Conservation (phyloP, 2,113 vertebrate genomes). For the Connochaetes taurinus region DNA sequence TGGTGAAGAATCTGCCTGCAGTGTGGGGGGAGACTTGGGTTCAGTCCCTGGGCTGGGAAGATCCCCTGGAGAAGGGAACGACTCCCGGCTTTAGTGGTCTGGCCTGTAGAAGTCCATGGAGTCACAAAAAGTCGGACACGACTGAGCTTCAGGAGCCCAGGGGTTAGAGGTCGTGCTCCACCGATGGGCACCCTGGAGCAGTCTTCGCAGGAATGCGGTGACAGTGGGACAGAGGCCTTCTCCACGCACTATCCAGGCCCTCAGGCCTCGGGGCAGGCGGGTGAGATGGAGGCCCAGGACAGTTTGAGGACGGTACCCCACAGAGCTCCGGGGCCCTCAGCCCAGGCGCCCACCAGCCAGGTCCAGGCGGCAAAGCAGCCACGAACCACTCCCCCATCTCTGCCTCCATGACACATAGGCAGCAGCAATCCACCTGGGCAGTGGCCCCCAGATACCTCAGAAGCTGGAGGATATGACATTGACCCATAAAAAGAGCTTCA, state of each 20-base stretch:
- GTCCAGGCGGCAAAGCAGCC: neutral
- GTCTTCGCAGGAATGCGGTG: neutral
- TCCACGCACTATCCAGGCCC: neutral
- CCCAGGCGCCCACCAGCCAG: neutral
- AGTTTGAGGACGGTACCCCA: neutral
- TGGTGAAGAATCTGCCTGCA: too few species aligned
- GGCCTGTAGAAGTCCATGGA: too few species aligned
- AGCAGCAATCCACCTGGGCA: neutral
- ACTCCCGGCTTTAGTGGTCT: too few species aligned
- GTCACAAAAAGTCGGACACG: too few species aligned
- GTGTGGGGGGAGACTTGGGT: too few species aligned
- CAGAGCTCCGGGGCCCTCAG: neutral
- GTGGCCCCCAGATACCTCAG: neutral
- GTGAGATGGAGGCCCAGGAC: neutral
- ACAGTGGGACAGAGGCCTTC: neutral
- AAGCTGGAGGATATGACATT: neutral
- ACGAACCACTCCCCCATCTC: rapidly evolving
- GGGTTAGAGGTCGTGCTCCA: too few species aligned
- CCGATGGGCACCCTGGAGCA: neutral
- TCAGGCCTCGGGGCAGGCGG: neutral
- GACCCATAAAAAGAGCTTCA: neutral
- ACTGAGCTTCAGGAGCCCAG: too few species aligned
- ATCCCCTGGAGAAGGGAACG: too few species aligned
- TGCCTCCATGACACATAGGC: neutral
- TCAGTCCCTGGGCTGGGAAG: too few species aligned